phyloP scores from a whole-genome alignment of 2,888 invertebrate species.

The Steinernema hermaphroditum region DNA sequence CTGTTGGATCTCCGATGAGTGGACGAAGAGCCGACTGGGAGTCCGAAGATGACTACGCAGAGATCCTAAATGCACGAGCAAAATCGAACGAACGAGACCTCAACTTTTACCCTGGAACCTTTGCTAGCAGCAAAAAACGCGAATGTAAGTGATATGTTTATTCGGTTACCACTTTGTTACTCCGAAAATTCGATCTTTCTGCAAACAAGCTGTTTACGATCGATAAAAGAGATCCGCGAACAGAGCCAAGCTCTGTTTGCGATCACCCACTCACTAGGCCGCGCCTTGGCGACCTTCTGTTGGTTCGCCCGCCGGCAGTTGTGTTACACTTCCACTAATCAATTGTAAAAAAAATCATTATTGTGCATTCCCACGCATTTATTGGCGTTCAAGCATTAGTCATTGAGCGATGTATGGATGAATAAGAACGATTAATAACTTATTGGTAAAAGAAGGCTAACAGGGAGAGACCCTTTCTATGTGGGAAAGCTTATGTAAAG shows the following conservation, averaged over 20 bases:
- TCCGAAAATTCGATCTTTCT: neutral
- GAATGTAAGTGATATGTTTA: conserved; percentile 51
- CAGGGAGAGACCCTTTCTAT: too few relatives aligned
- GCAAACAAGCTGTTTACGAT: conserved; percentile 1
- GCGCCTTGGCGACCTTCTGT: neutral
- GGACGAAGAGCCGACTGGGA: conserved; percentile 28
- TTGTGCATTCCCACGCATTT: conserved; percentile 4
- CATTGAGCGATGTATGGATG: too few relatives aligned
- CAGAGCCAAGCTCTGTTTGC: neutral
- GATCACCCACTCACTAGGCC: conserved; percentile 19
- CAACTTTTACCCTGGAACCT: conserved; percentile 48
- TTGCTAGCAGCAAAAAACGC: conserved; percentile 44
- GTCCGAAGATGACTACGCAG: conserved; percentile 44
- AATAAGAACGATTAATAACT: too few relatives aligned
- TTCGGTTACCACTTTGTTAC: neutral
- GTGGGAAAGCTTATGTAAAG: too few relatives aligned
- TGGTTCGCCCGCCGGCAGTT: neutral
- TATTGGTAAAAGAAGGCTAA: too few relatives aligned
- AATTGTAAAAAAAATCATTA: neutral
- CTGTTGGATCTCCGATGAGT: conserved; percentile 24
- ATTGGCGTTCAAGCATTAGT: too few relatives aligned
- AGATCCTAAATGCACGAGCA: conserved; percentile 38
- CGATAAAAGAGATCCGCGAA: neutral
- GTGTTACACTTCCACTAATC: conserved; percentile 23
- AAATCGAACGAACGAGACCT: conserved; percentile 38